Evolutionary conservation across 1,140 invertebrate species (phyloP), one percentile per base, ranked within the genome.

Genomic region (Eciton burchellii): DNA sequence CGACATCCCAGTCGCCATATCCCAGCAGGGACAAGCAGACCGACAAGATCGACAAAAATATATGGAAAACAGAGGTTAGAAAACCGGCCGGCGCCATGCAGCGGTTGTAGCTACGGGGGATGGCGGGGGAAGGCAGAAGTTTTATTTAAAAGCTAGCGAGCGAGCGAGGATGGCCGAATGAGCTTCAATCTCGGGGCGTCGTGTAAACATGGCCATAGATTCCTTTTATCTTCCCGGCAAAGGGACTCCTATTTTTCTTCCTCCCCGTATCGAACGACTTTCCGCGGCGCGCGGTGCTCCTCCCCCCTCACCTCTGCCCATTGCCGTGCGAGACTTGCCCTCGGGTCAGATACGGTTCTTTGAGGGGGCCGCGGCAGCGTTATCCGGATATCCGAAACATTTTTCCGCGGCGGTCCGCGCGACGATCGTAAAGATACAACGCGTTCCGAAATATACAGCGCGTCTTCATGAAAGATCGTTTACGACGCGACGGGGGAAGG

Each of bases 121-220:
- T 47, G 43, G 76, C 19, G 57, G 29, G 73, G 21, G 41, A 85
- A 62, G 72, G 52, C 60, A 6, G 9, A 63, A 83, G 82, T 84
- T 86, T 86, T 84, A 71, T 79, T 84, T 81, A 72, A 86, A 88
- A 81, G 35, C n/a, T n/a, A n/a, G n/a, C 35, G 35, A 35, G 29
- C 60, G 68, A 63, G 47, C 56, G 16, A 45, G 49, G 41, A 77
- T 62, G 72, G 29, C 72, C 63, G 63, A 85, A 88, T 56, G 62
- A 86, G 84, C 79, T 81, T 82, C 56, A 85, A 88, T 88, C 71
- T 76, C 84, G 70, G 26, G 19, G 47, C 68, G 56, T 26, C 84
- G 73, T 83, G 87, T 88, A 88, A 88, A 88, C 86, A 88, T 57
- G 81, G 41, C 65, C 74, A 88, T 88, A 88, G 84, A 88, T 88